Evolutionary conservation across 1,140 invertebrate genomes (phyloP).

Genomic region (Scaptomyza pallida): DNA sequence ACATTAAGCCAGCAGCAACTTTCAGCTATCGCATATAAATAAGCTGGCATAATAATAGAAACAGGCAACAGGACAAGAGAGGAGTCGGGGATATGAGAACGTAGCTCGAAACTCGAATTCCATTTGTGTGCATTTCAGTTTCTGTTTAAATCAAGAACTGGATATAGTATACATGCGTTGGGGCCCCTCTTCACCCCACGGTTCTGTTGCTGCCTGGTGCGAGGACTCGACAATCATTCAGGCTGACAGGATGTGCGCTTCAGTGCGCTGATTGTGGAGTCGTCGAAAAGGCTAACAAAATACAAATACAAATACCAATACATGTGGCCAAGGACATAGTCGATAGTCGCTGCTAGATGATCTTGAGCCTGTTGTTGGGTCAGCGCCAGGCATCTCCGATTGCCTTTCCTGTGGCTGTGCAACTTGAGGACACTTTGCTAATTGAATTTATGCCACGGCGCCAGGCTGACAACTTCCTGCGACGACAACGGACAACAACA

Average conservation of each 20-base stretch:
- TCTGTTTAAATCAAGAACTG: conserved; percentile 73
- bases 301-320: conserved; percentile 55
- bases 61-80: conserved; percentile 5
- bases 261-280: conserved; percentile 77
- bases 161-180: conserved; percentile 19
- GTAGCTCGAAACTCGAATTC: conserved; percentile 66
- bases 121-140: conserved; percentile 81
- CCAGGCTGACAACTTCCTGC: conserved; percentile 70
- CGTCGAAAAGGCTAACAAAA: conserved; percentile 70
- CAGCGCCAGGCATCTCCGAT: conserved; percentile 41
- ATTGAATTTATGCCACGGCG: conserved; percentile 75
- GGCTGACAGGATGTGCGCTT: conserved; percentile 79
- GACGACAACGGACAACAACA: conserved; percentile 28
- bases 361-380: conserved; percentile 18
- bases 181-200: not conserved
- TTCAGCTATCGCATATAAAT: conserved; percentile 50
- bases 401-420: conserved; percentile 38
- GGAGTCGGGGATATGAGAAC: not conserved
- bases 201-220: conserved; percentile 24
- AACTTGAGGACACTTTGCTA: conserved; percentile 71
- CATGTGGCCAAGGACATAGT: conserved; percentile 20
- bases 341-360: not conserved
- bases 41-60: conserved; percentile 70
- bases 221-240: conserved; percentile 69
- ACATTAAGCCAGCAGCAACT: not conserved